Evolutionary conservation across 2,888 invertebrate genomes (phyloP).

Genomic region (Drosophila suboccidentalis): DNA sequence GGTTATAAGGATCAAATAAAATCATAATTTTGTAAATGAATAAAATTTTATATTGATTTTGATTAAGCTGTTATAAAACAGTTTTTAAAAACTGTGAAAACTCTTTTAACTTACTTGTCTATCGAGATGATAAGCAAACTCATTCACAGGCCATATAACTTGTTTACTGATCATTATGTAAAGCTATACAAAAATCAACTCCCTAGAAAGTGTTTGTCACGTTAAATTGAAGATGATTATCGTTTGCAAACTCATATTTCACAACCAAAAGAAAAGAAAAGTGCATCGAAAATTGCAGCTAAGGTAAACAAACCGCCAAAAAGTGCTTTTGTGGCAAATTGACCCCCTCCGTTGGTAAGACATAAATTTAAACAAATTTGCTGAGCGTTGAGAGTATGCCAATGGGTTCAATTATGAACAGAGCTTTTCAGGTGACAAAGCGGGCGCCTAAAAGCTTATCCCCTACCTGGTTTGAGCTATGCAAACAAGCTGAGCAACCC

Average conservation of each 20-base stretch:
- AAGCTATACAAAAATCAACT: no score
- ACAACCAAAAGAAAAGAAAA: constrained; percentile 2
- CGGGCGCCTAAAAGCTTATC: constrained; percentile 51
- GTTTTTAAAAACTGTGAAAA: not conserved
- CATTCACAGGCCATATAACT: not conserved
- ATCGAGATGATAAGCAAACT: not conserved
- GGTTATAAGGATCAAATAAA: no score
- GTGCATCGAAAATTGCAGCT: constrained; percentile 30
- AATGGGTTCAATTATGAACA: constrained; percentile 75
- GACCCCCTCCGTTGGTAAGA: constrained; percentile 3
- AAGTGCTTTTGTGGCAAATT: constrained; percentile 29
- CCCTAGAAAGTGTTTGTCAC: constrained; percentile 4
- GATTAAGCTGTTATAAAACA: no score
- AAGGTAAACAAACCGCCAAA: constrained; percentile 22
- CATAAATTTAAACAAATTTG: constrained; percentile 69
- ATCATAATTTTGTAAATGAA: no score
- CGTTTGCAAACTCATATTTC: constrained; percentile 11
- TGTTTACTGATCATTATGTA: not conserved
- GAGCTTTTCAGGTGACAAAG: constrained; percentile 45
- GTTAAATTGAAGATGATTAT: constrained; percentile 21
- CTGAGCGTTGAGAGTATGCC: constrained; percentile 52
- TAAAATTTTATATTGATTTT: no score
- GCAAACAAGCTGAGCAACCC: constrained; percentile 34
- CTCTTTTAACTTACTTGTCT: not conserved
- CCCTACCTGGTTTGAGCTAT: constrained; percentile 25